phyloP scores from a whole-genome alignment of 2,113 vertebrate species.

The Ahaetulla prasina region DNA sequence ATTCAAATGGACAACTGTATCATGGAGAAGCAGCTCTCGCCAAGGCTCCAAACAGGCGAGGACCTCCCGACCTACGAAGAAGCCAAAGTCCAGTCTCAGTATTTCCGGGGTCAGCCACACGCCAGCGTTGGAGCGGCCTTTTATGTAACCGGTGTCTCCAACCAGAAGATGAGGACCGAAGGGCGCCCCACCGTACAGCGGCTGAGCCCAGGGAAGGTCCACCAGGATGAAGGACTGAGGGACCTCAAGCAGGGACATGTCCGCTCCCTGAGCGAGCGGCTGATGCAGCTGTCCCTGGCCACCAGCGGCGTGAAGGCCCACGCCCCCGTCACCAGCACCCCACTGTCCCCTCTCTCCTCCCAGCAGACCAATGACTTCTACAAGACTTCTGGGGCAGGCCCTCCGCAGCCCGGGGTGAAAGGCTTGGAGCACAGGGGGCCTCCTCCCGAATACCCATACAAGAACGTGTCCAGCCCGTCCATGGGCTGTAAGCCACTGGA shows the following conservation, averaged over 20 bases:
- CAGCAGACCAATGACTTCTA: conserved; percentile 75
- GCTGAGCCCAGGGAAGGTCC: conserved; percentile 84
- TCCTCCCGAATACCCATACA: conserved; percentile 94
- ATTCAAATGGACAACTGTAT: conserved; percentile 87
- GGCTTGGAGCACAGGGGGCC: conserved; percentile 85
- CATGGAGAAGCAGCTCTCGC: conserved; percentile 88
- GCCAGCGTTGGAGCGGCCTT: conserved; percentile 85
- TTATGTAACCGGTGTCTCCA: conserved; percentile 88
- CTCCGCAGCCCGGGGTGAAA: conserved; percentile 71
- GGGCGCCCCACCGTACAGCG: conserved; percentile 89
- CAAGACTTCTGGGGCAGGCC: conserved; percentile 70
- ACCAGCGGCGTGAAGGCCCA: conserved; percentile 95
- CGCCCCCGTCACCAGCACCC: conserved; percentile 84
- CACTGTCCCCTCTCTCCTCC: conserved; percentile 80
- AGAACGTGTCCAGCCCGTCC: conserved; percentile 77
- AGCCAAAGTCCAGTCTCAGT: conserved; percentile 98
- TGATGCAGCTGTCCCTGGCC: conserved; percentile 96
- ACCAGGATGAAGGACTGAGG: conserved; percentile 95
- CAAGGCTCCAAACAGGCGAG: conserved; percentile 80
- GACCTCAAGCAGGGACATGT: conserved; percentile 99
- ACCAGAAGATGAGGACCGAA: conserved; percentile 91
- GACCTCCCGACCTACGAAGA: conserved; percentile 97
- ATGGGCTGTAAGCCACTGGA: conserved; percentile 85
- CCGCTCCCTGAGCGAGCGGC: conserved; percentile 90
- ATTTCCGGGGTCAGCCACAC: conserved; percentile 87